Percentiles rank a stretch among this genome's conserved stretches.
Conservation (phyloP, 2,797 vertebrate genomes). For the Gobio occitaniae region DNA sequence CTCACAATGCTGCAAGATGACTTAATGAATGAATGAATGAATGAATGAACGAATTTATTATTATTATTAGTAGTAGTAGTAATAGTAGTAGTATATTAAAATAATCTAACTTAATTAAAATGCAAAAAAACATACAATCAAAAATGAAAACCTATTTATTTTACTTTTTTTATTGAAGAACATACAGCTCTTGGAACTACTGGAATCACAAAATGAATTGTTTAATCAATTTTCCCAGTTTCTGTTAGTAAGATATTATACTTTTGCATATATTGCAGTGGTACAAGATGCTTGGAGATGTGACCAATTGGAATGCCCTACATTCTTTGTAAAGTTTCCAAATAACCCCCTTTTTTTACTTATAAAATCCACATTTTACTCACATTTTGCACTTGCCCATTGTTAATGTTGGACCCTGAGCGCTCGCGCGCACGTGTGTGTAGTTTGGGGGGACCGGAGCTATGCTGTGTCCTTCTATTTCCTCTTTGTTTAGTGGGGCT, state of each 20-base stretch:
- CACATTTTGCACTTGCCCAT: not conserved
- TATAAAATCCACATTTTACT: not conserved
- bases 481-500: constrained; percentile 59
- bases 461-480: not conserved
- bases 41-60: too few relatives aligned
- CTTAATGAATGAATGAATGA: not conserved
- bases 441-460: not conserved
- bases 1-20: not conserved
- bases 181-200: too few relatives aligned
- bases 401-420: not conserved
- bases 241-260: not conserved
- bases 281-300: not conserved
- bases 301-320: too few relatives aligned
- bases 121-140: not conserved
- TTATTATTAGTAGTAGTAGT: not conserved
- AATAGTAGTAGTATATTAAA: not conserved
- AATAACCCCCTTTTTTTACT: not conserved
- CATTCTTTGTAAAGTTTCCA: not conserved
- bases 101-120: not conserved
- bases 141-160: too few relatives aligned
- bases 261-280: not conserved
- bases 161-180: too few relatives aligned
- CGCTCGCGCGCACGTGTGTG: not conserved
- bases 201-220: too few relatives aligned
- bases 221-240: not conserved